These are phyloP conservation scores for Himalopsyche tibetana DNA, from an alignment of 2,888 invertebrate genomes.

Conservation along the genomic window DNA sequence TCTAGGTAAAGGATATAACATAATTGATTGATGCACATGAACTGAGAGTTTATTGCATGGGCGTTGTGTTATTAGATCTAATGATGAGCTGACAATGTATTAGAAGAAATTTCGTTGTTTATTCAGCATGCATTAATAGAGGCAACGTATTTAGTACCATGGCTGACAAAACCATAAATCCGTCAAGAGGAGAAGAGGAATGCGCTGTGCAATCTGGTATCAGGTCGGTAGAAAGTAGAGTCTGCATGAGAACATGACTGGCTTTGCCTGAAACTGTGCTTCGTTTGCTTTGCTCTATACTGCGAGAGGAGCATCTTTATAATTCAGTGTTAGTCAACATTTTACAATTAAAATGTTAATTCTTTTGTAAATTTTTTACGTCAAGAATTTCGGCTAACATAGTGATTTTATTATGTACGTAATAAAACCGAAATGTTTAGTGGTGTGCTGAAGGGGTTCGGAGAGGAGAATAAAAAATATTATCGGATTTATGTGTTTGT, in stretches of 20 bases:
- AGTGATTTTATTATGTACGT: too few species aligned
- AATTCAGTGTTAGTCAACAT: background rate
- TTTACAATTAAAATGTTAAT: too few species aligned
- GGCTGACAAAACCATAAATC: conserved; percentile 30
- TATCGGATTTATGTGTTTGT: too few species aligned
- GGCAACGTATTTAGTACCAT: conserved; percentile 20
- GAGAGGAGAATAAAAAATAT: too few species aligned
- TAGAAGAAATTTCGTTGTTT: conserved; percentile 28
- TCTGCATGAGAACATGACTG: conserved; percentile 26
- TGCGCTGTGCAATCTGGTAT: background rate
- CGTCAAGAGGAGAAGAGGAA: conserved; percentile 14
- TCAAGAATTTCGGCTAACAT: too few species aligned
- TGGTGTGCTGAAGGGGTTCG: too few species aligned
- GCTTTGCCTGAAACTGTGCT: background rate
- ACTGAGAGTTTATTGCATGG: background rate
- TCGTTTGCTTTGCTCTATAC: background rate
- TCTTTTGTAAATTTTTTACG: too few species aligned
- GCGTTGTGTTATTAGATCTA: conserved; percentile 4
- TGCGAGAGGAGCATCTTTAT: conserved; percentile 22
- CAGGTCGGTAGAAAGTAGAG: conserved; percentile 21
- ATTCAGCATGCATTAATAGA: conserved; percentile 11
- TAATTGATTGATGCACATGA: background rate
- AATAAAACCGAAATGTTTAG: too few species aligned
- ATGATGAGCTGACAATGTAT: background rate
- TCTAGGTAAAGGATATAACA: background rate